Evolutionary conservation across 2,113 vertebrate species (phyloP).

Genomic region (Hepsetus odoe): DNA sequence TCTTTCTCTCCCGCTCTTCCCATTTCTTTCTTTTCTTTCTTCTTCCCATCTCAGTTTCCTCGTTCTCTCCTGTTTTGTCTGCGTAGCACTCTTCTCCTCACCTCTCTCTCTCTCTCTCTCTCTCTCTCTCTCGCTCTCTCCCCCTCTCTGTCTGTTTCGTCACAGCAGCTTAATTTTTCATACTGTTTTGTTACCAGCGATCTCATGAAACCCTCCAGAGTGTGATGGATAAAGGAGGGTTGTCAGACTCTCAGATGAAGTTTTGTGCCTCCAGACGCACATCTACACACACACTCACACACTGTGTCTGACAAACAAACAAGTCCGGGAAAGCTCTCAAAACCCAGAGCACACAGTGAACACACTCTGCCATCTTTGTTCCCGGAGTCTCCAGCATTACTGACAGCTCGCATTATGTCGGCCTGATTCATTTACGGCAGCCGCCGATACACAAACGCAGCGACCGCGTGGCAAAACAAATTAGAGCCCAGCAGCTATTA

Average conservation of each 20-base stretch:
- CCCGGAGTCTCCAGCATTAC: conserved; percentile 11
- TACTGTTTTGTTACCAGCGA: conserved; percentile 27
- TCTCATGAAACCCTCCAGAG: conserved; percentile 3
- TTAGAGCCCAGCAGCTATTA: conserved; percentile 66
- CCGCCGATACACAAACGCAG: conserved; percentile 51
- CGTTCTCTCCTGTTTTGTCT: not conserved
- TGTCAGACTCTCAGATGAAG: not conserved
- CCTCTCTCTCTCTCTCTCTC: conserved; percentile 40
- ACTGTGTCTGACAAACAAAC: not conserved
- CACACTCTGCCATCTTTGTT: conserved; percentile 10
- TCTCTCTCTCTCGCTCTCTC: conserved; percentile 39
- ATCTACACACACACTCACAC: not conserved
- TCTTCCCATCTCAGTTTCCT: too few relatives aligned
- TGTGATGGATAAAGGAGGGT: conserved; percentile 21
- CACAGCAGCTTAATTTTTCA: conserved; percentile 20
- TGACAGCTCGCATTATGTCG: conserved; percentile 38
- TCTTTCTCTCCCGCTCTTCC: not conserved
- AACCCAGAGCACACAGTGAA: not conserved
- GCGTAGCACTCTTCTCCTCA: too few relatives aligned
- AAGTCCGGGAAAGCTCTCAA: not conserved
- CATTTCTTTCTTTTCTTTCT: not conserved
- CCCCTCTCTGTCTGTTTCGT: conserved; percentile 30
- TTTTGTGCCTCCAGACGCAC: not conserved
- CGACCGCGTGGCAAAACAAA: conserved; percentile 70
- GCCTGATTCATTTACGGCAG: conserved; percentile 58